A percentile compares a stretch with the other conserved stretches of the same genome.
Conservation (phyloP, 2,888 invertebrate species). For the Stenodera caucasica region DNA sequence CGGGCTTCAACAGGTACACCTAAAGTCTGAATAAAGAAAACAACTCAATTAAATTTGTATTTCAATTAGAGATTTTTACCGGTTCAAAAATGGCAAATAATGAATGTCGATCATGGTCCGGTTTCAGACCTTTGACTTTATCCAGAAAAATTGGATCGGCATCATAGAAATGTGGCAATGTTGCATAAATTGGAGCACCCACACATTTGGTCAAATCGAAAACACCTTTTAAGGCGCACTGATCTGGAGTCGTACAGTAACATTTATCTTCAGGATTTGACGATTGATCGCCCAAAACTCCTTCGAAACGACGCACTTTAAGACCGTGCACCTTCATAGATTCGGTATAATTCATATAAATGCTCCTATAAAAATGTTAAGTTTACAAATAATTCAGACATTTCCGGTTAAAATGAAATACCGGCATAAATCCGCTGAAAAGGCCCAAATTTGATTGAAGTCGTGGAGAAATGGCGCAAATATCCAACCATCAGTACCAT, state of each 20-base stretch:
- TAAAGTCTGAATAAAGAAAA: slow-evolving; percentile 58
- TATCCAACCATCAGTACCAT: slow-evolving; percentile 86
- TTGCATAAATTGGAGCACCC: slow-evolving; percentile 72
- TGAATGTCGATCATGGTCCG: slow-evolving; percentile 70
- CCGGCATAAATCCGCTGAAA: slow-evolving; percentile 77
- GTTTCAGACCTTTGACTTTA: slow-evolving; percentile 65
- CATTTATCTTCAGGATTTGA: slow-evolving; percentile 59
- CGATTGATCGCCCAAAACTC: slow-evolving; percentile 71
- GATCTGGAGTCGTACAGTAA: slow-evolving; percentile 60
- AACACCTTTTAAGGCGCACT: slow-evolving; percentile 71
- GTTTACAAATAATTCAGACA: too few relatives aligned
- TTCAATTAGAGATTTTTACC: slow-evolving; percentile 55
- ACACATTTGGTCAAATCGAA: slow-evolving; percentile 70
- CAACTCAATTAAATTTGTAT: neutral
- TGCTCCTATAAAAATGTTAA: slow-evolving; percentile 56
- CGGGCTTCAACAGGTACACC: slow-evolving; percentile 73
- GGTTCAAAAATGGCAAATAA: slow-evolving; percentile 78
- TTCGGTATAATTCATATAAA: slow-evolving; percentile 64
- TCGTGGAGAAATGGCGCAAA: slow-evolving; percentile 72
- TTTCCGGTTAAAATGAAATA: slow-evolving; percentile 37
- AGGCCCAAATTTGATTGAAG: slow-evolving; percentile 69
- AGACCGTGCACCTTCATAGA: slow-evolving; percentile 66
- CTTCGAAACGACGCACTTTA: slow-evolving; percentile 66
- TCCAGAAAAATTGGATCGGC: slow-evolving; percentile 57
- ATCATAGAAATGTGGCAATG: slow-evolving; percentile 77